A percentile compares a stretch with the other conserved stretches of the same genome.
Conservation (phyloP, 2,888 invertebrate genomes). For the Pristionchus japonicus region DNA sequence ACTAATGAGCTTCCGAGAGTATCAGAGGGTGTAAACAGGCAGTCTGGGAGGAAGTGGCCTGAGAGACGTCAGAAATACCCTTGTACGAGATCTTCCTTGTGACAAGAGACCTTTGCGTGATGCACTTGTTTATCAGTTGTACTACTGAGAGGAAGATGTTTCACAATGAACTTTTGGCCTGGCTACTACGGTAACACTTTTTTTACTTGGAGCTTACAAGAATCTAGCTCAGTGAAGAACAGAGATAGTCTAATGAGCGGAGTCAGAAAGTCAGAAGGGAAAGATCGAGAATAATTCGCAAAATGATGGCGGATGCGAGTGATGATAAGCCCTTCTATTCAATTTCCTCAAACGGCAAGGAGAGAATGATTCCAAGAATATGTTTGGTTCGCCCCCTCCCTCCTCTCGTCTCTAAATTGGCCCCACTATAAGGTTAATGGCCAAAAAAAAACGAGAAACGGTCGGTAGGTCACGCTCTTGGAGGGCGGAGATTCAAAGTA, state of each 20-base stretch:
- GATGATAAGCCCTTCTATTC: background rate
- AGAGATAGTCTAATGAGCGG: too few relatives aligned
- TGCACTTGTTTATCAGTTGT: too few relatives aligned
- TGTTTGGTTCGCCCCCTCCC: background rate
- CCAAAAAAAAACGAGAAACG: background rate
- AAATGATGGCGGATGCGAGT: too few relatives aligned
- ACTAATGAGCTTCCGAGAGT: background rate
- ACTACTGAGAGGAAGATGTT: too few relatives aligned
- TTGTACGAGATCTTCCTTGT: background rate
- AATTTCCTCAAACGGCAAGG: background rate
- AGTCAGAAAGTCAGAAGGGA: background rate
- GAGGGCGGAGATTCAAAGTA: too few relatives aligned
- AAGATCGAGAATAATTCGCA: background rate
- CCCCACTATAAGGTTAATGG: background rate
- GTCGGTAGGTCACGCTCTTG: background rate
- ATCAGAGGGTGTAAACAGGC: background rate
- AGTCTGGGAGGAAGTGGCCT: background rate
- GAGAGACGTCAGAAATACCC: background rate
- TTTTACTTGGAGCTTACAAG: background rate
- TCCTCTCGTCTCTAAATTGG: background rate
- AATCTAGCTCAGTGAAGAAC: background rate
- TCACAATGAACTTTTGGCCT: too few relatives aligned
- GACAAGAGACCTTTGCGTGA: background rate
- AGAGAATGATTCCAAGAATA: background rate
- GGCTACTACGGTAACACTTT: too few relatives aligned